phyloP scores from a whole-genome alignment of 2,888 invertebrate species.

The Tetranychus piercei region DNA sequence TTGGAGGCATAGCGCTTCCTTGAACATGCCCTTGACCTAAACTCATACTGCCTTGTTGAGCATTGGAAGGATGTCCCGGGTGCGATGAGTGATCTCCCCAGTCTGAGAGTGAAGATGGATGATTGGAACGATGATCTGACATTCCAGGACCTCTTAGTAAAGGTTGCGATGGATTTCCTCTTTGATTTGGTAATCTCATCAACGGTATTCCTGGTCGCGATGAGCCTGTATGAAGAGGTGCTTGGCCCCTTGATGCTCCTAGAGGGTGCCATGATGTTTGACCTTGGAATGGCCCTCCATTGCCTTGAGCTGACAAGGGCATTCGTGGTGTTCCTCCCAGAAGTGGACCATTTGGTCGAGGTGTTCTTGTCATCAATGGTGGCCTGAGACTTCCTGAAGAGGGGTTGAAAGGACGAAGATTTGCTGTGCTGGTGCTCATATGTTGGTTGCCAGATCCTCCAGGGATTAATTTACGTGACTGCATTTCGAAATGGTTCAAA shows the following conservation, averaged over 20 bases:
- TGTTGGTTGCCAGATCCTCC: conserved; percentile 19
- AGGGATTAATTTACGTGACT: conserved; percentile 31
- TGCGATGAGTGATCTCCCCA: conserved; percentile 11
- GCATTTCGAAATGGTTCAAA: conserved; percentile 41
- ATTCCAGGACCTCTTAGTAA: conserved; percentile 9
- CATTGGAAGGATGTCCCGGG: conserved; percentile 1
- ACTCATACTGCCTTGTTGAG: conserved; percentile 6
- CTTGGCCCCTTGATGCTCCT: conserved; percentile 31
- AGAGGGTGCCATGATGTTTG: conserved; percentile 27
- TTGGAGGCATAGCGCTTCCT: conserved; percentile 9
- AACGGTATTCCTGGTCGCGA: conserved; percentile 37
- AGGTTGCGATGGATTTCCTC: conserved; percentile 30
- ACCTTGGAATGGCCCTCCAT: conserved; percentile 30
- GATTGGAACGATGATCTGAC: conserved; percentile 4
- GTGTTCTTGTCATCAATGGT: conserved; percentile 20
- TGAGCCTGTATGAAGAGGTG: conserved; percentile 41
- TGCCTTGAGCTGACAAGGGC: conserved; percentile 26
- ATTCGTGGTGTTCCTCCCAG: conserved; percentile 25
- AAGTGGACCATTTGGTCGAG: conserved; percentile 21
- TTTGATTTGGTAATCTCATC: conserved; percentile 30
- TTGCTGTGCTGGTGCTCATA: conserved; percentile 29
- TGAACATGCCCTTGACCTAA: conserved; percentile 9
- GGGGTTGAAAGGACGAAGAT: conserved; percentile 26
- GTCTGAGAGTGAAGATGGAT: conserved; percentile 13
- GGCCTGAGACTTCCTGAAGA: conserved; percentile 29